A percentile compares a stretch with the other conserved stretches of the same genome.
phyloP scores from a whole-genome alignment of 2,888 invertebrate species.

The Xiphydria camelus region DNA sequence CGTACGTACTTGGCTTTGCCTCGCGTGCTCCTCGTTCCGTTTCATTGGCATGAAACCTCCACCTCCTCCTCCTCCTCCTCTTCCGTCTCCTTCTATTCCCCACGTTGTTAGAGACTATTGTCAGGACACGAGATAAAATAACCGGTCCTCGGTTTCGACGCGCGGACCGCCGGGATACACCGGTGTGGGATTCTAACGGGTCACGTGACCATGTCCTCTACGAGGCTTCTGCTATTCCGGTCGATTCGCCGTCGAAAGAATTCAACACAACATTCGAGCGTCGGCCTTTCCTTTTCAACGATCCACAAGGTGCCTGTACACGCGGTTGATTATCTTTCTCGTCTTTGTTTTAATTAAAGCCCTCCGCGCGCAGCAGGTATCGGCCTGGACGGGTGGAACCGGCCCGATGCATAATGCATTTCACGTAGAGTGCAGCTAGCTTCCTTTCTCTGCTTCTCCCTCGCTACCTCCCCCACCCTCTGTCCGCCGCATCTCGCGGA shows the following conservation, averaged over 20 bases:
- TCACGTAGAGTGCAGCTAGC: slow-evolving; percentile 29
- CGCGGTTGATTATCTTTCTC: slow-evolving; percentile 36
- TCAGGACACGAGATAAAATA: slow-evolving; percentile 17
- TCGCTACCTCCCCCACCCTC: slow-evolving; percentile 22
- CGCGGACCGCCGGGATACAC: too few species aligned
- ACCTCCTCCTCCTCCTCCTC: slow-evolving; percentile 24
- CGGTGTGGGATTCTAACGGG: too few species aligned
- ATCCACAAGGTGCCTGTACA: too few species aligned
- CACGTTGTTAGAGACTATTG: slow-evolving; percentile 13
- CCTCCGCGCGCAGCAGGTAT: slow-evolving; percentile 20
- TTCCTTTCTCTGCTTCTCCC: slow-evolving; percentile 17
- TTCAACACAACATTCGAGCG: too few species aligned
- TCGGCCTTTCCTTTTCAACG: too few species aligned
- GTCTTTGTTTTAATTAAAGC: slow-evolving; percentile 37
- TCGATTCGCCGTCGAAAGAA: too few species aligned
- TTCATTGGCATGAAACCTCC: too few species aligned
- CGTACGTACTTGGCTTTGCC: neutral
- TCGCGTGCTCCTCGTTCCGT: neutral
- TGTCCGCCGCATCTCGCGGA: slow-evolving; percentile 16
- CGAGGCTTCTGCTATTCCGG: too few species aligned
- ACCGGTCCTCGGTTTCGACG: slow-evolving; percentile 3
- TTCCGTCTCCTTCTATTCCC: slow-evolving; percentile 19
- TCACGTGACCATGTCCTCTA: too few species aligned
- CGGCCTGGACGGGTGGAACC: slow-evolving; percentile 31
- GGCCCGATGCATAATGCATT: slow-evolving; percentile 49